A percentile compares a stretch with the other conserved stretches of the same genome.
Conservation (phyloP, 1,140 invertebrate species). For the Agrypnia vestita region DNA sequence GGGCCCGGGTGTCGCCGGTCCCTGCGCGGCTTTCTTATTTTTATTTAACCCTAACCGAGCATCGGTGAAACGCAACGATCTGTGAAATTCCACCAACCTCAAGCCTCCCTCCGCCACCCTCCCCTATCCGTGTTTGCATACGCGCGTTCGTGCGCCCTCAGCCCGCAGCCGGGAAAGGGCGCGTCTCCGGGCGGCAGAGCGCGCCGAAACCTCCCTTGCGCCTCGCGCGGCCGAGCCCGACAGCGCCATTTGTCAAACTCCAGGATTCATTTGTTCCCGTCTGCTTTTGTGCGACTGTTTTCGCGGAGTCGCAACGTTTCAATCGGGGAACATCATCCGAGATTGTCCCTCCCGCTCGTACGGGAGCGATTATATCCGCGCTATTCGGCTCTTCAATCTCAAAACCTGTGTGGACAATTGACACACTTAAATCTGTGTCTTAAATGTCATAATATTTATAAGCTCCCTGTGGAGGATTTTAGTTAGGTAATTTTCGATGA, state of each 20-base stretch:
- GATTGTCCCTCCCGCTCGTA: not conserved
- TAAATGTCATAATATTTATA: too few relatives aligned
- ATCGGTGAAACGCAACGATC: conserved; percentile 51
- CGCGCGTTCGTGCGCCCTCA: conserved; percentile 35
- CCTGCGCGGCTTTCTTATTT: too few relatives aligned
- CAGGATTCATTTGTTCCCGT: conserved; percentile 32
- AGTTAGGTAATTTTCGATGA: too few relatives aligned
- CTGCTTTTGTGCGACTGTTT: conserved; percentile 33
- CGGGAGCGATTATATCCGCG: not conserved
- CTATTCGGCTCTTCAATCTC: not conserved
- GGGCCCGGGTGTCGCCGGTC: too few relatives aligned
- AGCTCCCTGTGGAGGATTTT: too few relatives aligned
- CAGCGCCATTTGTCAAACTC: conserved; percentile 22
- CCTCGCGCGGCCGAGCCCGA: not conserved
- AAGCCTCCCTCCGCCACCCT: conserved; percentile 28
- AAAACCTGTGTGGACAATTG: too few relatives aligned
- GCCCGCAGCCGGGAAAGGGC: too few relatives aligned
- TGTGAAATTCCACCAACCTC: conserved; percentile 54
- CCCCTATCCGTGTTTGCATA: conserved; percentile 52
- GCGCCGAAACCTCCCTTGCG: not conserved
- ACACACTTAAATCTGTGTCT: too few relatives aligned
- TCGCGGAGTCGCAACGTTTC: conserved; percentile 24
- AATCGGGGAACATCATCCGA: conserved; percentile 28
- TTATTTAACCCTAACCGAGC: conserved; percentile 13
- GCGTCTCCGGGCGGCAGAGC: too few relatives aligned